Evolutionary conservation across 1,140 invertebrate genomes (phyloP).

Genomic region (Aphidius gifuensis): DNA sequence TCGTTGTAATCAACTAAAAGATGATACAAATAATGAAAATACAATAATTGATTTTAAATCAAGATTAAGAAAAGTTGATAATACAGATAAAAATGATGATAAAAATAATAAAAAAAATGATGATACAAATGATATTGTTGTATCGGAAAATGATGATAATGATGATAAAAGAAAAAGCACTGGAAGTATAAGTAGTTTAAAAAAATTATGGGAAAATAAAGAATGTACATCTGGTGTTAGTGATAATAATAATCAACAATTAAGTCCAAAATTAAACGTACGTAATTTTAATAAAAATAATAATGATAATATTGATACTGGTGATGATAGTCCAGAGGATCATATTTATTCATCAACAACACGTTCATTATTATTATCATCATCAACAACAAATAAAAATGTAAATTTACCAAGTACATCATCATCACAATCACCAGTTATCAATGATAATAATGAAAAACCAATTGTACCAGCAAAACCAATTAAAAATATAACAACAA

Average conservation of each 20-base stretch:
- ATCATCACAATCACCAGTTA: slow-evolving; percentile 32
- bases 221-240: slow-evolving; percentile 46
- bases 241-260: slow-evolving; percentile 49
- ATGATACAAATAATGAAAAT: slow-evolving; percentile 56
- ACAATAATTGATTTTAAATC: slow-evolving; percentile 83
- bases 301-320: slow-evolving; percentile 46
- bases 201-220: slow-evolving; percentile 86
- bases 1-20: slow-evolving; percentile 44
- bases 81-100: slow-evolving; percentile 51
- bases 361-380: slow-evolving; percentile 32
- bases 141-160: slow-evolving; percentile 61
- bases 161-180: slow-evolving; percentile 88
- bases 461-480: slow-evolving; percentile 68
- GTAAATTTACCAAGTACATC: slow-evolving; percentile 54
- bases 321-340: slow-evolving; percentile 57
- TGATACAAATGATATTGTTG: slow-evolving; percentile 31
- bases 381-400: slow-evolving; percentile 48
- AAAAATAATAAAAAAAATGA: slow-evolving; percentile 32
- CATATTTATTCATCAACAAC: slow-evolving; percentile 48
- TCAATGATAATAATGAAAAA: slow-evolving; percentile 54
- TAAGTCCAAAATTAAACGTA: slow-evolving; percentile 63
- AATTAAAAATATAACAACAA: slow-evolving; percentile 24
- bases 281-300: slow-evolving; percentile 31
- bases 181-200: slow-evolving; percentile 88
- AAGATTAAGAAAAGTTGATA: slow-evolving; percentile 77